Evolutionary conservation across 2,888 invertebrate genomes (phyloP).

Genomic region (Diaphora mendica): DNA sequence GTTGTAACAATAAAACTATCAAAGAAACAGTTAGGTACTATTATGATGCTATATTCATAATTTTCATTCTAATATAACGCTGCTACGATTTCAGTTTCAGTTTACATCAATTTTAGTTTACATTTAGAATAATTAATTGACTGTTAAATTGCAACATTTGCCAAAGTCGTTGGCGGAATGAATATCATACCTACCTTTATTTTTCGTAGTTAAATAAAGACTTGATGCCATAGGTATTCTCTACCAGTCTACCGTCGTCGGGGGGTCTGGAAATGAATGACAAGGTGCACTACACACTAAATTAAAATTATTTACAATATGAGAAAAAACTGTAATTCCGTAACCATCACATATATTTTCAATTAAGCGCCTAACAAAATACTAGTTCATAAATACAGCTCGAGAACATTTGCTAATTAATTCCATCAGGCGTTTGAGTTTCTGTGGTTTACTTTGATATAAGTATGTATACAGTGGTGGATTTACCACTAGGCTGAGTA

Average conservation of each 20-base stretch:
- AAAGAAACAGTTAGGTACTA: background rate
- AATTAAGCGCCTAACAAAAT: conserved; percentile 33
- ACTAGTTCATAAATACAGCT: conserved; percentile 14
- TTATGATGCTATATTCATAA: background rate
- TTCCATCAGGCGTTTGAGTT: conserved; percentile 39
- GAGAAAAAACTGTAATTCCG: no score
- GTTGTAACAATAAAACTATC: no score
- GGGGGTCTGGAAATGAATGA: no score
- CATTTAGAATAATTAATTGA: background rate
- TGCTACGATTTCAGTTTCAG: background rate
- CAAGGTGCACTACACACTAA: no score
- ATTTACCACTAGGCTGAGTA: no score
- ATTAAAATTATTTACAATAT: no score
- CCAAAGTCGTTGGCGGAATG: background rate
- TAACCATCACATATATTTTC: no score
- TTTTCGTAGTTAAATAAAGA: background rate
- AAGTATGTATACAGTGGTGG: no score
- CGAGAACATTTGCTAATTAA: conserved; percentile 39
- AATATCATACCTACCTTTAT: no score
- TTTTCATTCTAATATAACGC: background rate
- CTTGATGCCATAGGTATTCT: no score
- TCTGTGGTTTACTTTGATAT: conserved; percentile 30
- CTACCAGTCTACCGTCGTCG: no score
- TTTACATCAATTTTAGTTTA: background rate
- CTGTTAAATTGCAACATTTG: background rate